Conservation (phyloP, 2,113 vertebrate genomes). For the Rhea pennata region DNA sequence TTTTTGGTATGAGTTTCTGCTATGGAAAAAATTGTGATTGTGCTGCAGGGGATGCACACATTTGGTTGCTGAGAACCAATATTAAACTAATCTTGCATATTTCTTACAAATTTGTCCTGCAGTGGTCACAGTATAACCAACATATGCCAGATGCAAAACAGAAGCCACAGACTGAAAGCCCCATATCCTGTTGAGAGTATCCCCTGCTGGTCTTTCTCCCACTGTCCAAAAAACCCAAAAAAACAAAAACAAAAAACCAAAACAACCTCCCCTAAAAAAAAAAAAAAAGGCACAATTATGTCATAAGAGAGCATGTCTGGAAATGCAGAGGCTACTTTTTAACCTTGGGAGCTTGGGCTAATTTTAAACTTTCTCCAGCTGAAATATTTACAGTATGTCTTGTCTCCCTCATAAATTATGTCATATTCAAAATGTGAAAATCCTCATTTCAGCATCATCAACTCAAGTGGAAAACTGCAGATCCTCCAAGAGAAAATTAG, state of each 20-base stretch:
- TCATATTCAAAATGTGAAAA: constrained; percentile 68
- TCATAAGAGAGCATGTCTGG: not conserved
- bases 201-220: not conserved
- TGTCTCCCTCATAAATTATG: constrained; percentile 66
- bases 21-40: not conserved
- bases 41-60: not conserved
- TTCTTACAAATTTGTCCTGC: not conserved
- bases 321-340: constrained; percentile 49
- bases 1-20: not conserved
- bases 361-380: constrained; percentile 65
- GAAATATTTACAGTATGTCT: constrained; percentile 62
- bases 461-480: constrained; percentile 76
- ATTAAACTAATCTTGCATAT: not conserved
- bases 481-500: constrained; percentile 75
- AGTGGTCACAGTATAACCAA: not conserved
- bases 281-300: not conserved
- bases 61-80: not conserved
- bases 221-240: not conserved
- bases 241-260: too few relatives aligned
- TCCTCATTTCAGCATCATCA: constrained; percentile 69
- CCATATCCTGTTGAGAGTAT: not conserved
- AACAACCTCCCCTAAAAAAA: not conserved
- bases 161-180: not conserved
- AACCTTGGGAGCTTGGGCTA: constrained; percentile 39
- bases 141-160: not conserved